These are phyloP conservation scores for Azorinus chamasolen DNA, from an alignment of 2,888 invertebrate species.

Conservation along the genomic window DNA sequence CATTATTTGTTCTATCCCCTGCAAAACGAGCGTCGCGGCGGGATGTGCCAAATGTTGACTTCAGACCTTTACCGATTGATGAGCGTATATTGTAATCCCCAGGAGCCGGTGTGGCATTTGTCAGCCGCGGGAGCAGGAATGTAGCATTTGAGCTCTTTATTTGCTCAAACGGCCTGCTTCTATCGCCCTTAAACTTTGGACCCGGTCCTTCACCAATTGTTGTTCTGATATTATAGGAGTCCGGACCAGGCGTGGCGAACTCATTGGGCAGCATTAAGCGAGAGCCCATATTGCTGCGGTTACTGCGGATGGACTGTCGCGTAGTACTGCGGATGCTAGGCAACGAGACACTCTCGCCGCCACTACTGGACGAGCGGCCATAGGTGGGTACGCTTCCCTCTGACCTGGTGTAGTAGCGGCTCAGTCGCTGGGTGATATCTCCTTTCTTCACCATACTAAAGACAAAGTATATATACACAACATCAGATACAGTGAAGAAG, in stretches of 20 bases:
- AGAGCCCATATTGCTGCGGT: conserved; percentile 51
- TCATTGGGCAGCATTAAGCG: conserved; percentile 54
- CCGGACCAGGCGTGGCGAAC: conserved; percentile 66
- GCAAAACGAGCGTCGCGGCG: conserved; percentile 55
- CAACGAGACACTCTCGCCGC: conserved; percentile 51
- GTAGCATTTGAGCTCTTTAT: conserved; percentile 64
- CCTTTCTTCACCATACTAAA: conserved; percentile 57
- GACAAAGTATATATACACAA: not conserved
- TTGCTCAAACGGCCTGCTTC: conserved; percentile 59
- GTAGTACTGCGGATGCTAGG: conserved; percentile 59
- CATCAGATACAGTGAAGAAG: no score
- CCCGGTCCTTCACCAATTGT: conserved; percentile 59
- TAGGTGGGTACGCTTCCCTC: conserved; percentile 43
- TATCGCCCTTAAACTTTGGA: conserved; percentile 64
- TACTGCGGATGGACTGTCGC: conserved; percentile 39
- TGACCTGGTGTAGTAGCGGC: conserved; percentile 49
- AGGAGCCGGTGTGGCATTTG: conserved; percentile 64
- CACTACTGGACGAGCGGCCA: conserved; percentile 44
- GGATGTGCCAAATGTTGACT: conserved; percentile 52
- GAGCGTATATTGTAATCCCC: conserved; percentile 53
- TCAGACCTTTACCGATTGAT: conserved; percentile 53
- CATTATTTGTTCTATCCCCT: conserved; percentile 60
- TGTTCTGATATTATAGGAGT: conserved; percentile 65
- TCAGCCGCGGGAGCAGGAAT: conserved; percentile 66
- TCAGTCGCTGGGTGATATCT: conserved; percentile 27